Evolutionary conservation across 2,113 vertebrate species (phyloP), one percentile per base, ranked within the genome.

Genomic region (Ochotona curzoniae): DNA sequence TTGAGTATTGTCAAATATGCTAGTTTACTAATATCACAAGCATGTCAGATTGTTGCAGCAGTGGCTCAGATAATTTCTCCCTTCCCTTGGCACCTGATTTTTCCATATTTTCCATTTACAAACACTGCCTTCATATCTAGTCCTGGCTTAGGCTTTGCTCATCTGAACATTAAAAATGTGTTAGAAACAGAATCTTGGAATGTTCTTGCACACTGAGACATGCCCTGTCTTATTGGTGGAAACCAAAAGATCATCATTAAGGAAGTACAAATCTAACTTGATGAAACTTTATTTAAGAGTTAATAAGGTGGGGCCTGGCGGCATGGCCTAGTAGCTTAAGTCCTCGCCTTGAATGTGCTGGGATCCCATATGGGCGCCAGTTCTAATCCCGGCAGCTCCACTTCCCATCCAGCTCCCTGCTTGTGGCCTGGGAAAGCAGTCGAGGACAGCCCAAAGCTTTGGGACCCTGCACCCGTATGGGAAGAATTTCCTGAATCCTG

Each of bases 131-230:
- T 32, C 57, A 70, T 49, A 70, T 21, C 5, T 78, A 47, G 14
- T 73, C 35, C 28, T 66, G 17, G 23, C 10, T 51, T 20, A 80
- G 92, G 21, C 15, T 75, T 75, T 84, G 78, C 12, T 15, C 18
- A 87, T 81, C 18, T 4, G 17, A 13, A 15, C 13, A 44, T 73
- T 78, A 60, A 32, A 71, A 84, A 79, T n/a, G 38, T 20, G 74
- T 64, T 13, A 57, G 17, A 75, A 82, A n/a, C n/a, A 86, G 47
- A 95, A 14, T 18, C 47, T 82, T 91, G 14, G 47, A 66, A 93
- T 32, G 2, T 80, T 54, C 54, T 76, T 60, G 30, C 2, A 71
- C 14, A 21, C 4, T 86, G 49, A 0, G 3, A 2, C 5, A 51
- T 17, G 35, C 18, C 3, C 26, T 67, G 63, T 61, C 51, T 93